Conservation (phyloP, 2,113 vertebrate genomes). For the Triplophysa tibetana region DNA sequence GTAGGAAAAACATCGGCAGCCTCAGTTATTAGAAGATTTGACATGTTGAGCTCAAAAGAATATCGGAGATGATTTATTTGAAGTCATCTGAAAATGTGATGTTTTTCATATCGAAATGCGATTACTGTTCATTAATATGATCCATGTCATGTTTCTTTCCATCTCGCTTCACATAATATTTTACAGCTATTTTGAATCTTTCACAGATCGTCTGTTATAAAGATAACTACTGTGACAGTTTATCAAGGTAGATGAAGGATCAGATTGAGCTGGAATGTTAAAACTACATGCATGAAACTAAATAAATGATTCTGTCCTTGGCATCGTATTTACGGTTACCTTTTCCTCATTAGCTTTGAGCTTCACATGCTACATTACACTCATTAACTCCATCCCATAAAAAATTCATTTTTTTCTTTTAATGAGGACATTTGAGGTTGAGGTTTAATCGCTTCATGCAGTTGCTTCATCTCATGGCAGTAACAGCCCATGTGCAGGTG, state of each 20-base stretch:
- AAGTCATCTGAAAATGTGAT: background rate
- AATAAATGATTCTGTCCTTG: constrained; percentile 10
- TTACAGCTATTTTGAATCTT: background rate
- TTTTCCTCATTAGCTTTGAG: constrained; percentile 30
- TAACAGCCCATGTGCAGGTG: background rate
- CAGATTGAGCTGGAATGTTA: background rate
- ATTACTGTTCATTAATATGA: constrained; percentile 24
- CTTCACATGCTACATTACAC: constrained; percentile 53
- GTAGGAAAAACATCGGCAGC: background rate
- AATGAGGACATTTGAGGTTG: constrained; percentile 50
- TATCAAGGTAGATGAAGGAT: background rate
- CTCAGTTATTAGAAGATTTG: background rate
- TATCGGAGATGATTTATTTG: constrained; percentile 7
- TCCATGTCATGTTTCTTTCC: constrained; percentile 21
- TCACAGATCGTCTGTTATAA: background rate
- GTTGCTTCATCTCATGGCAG: background rate
- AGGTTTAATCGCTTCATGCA: constrained; percentile 1
- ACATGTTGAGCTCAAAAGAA: background rate
- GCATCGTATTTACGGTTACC: constrained; percentile 20
- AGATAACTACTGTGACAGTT: background rate
- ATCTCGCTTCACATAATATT: background rate
- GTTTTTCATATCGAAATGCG: background rate
- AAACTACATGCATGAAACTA: constrained; percentile 1
- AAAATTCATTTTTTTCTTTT: constrained; percentile 57
- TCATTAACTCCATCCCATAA: constrained; percentile 40